These are phyloP conservation scores for Heterodera carotae DNA, from an alignment of 1,140 invertebrate genomes.

Conservation along the genomic window DNA sequence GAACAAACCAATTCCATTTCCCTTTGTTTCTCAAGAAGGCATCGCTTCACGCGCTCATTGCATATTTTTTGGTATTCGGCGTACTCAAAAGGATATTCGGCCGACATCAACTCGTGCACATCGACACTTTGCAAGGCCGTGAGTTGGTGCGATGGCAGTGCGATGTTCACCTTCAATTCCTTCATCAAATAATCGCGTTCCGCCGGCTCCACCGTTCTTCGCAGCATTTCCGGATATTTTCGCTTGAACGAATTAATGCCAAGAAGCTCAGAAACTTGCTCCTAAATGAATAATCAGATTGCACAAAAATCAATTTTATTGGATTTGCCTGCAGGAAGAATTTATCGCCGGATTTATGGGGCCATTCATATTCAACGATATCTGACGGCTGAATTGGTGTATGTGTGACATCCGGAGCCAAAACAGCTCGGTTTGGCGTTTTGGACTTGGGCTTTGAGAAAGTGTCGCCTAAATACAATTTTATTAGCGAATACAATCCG, in stretches of 20 bases:
- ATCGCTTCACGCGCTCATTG: constrained; percentile 36
- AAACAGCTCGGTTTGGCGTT: not conserved
- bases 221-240: constrained; percentile 45
- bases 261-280: constrained; percentile 44
- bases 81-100: constrained; percentile 44
- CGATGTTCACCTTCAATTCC: constrained; percentile 27
- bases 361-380: constrained; percentile 51
- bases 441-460: not conserved
- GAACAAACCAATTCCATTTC: constrained; percentile 32
- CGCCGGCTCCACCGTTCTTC: constrained; percentile 37
- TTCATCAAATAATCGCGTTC: constrained; percentile 43
- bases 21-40: constrained; percentile 45
- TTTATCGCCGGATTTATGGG: constrained; percentile 34
- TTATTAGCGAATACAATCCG: not conserved
- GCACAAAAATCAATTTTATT: constrained; percentile 21
- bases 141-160: constrained; percentile 33
- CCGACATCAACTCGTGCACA: constrained; percentile 42
- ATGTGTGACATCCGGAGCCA: constrained; percentile 25
- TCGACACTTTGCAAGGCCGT: constrained; percentile 42
- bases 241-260: constrained; percentile 49
- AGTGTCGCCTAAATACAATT: not conserved
- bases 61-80: constrained; percentile 48
- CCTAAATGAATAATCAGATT: constrained; percentile 34
- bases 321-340: constrained; percentile 37
- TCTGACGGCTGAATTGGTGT: constrained; percentile 36